A percentile compares a stretch with the other conserved stretches of the same genome.
These are phyloP conservation scores for Ylistrum balloti DNA, from an alignment of 1,140 invertebrate species.

Conservation along the genomic window DNA sequence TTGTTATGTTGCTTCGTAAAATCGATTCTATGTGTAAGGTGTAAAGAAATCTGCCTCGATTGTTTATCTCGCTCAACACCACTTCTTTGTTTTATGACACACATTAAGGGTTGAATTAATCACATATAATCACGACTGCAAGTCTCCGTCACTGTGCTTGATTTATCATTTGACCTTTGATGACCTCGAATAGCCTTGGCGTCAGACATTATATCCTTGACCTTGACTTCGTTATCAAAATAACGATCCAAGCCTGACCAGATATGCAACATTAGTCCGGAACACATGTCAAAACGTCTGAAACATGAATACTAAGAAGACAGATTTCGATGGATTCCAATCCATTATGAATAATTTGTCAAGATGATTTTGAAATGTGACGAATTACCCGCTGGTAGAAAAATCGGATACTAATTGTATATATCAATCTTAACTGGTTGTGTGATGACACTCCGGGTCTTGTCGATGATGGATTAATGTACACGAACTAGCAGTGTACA, in stretches of 20 bases:
- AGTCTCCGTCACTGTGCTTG: not conserved
- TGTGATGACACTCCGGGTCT: not conserved
- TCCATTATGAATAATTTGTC: slow-evolving; percentile 21
- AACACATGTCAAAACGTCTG: not conserved
- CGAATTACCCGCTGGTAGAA: not conserved
- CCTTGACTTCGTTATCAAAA: not conserved
- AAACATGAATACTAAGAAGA: not conserved
- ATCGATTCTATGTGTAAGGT: too few species aligned
- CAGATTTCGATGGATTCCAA: not conserved
- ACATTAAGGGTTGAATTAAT: too few species aligned
- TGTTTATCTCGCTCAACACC: too few species aligned
- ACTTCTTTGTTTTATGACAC: too few species aligned
- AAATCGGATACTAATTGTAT: slow-evolving; percentile 17
- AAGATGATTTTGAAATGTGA: slow-evolving; percentile 17
- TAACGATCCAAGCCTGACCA: not conserved
- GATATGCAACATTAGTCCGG: not conserved
- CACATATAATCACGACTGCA: not conserved
- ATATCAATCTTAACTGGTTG: not conserved
- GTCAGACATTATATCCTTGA: not conserved
- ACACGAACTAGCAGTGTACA: not conserved
- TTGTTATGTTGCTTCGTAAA: too few species aligned
- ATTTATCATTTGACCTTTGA: slow-evolving; percentile 1
- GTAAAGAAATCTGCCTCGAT: too few species aligned
- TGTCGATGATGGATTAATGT: not conserved
- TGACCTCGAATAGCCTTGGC: not conserved